These are phyloP conservation scores for Cistogaster globosa DNA, from an alignment of 2,888 invertebrate species.

Conservation along the genomic window DNA sequence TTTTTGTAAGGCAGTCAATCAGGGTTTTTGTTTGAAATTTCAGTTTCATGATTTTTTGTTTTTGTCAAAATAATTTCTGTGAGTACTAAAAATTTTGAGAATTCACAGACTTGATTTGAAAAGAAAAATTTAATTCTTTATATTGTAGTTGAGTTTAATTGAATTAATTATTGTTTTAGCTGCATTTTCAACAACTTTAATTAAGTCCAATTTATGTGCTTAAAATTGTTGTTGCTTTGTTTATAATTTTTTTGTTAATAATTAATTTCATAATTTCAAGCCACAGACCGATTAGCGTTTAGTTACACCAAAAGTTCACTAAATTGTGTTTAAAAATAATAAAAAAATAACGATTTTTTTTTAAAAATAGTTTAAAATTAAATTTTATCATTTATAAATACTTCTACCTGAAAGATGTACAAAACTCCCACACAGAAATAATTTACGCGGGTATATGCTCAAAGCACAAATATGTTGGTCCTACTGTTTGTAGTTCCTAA, in stretches of 20 bases:
- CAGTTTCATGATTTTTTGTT: conserved; percentile 31
- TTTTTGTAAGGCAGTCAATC: conserved; percentile 26
- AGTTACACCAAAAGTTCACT: too few relatives aligned
- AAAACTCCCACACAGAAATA: too few relatives aligned
- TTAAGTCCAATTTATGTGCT: conserved; percentile 54
- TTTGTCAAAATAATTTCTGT: conserved; percentile 51
- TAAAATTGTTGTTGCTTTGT: too few relatives aligned
- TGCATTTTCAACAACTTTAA: conserved; percentile 51
- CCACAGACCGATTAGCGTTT: conserved; percentile 1
- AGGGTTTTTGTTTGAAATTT: neutral
- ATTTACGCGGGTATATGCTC: too few relatives aligned
- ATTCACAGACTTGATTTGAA: conserved; percentile 63
- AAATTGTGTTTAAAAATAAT: too few relatives aligned
- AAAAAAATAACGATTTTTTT: too few relatives aligned
- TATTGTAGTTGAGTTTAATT: conserved; percentile 8
- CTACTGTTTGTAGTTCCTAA: too few relatives aligned
- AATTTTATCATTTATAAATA: too few relatives aligned
- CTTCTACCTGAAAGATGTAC: too few relatives aligned
- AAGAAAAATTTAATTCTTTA: conserved; percentile 12
- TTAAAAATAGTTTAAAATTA: too few relatives aligned
- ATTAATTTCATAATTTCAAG: conserved; percentile 17
- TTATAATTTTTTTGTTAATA: too few relatives aligned
- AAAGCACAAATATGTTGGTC: too few relatives aligned
- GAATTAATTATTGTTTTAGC: conserved; percentile 49
- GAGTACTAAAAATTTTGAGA: conserved; percentile 61